Percentiles rank a stretch among this genome's conserved stretches.
Conservation (phyloP, 1,140 invertebrate genomes). For the Drosophila quadrilineata region DNA sequence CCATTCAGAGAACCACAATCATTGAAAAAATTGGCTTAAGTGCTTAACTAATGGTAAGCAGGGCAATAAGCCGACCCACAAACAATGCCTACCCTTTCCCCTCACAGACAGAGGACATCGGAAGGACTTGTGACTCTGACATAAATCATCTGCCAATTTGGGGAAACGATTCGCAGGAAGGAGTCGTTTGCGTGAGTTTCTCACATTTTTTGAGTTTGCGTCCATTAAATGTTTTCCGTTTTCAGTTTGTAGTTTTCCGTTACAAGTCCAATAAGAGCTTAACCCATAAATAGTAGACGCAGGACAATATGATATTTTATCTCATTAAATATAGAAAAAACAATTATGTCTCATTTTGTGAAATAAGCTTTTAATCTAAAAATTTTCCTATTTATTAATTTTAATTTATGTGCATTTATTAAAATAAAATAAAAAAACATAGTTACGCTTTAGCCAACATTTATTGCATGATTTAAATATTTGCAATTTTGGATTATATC, state of each 20-base stretch:
- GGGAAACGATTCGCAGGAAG: neutral
- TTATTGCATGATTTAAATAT: too few relatives aligned
- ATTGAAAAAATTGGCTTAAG: slow-evolving; percentile 64
- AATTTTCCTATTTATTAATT: too few relatives aligned
- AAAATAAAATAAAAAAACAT: too few relatives aligned
- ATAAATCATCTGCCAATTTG: slow-evolving; percentile 26
- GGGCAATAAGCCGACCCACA: slow-evolving; percentile 51
- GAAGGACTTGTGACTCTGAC: slow-evolving; percentile 4
- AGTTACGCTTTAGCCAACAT: too few relatives aligned
- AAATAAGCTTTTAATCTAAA: too few relatives aligned
- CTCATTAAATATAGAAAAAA: too few relatives aligned
- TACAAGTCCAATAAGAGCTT: slow-evolving; percentile 9
- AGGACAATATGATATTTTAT: too few relatives aligned
- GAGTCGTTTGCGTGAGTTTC: slow-evolving; percentile 22
- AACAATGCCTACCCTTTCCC: slow-evolving; percentile 18
- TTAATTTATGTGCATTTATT: too few relatives aligned
- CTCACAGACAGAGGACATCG: neutral
- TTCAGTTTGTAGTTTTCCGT: slow-evolving; percentile 22
- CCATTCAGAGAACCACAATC: slow-evolving; percentile 27
- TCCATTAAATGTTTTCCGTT: slow-evolving; percentile 33
- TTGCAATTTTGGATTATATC: slow-evolving; percentile 16
- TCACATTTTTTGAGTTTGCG: slow-evolving; percentile 21
- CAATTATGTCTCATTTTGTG: too few relatives aligned
- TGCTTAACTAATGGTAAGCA: slow-evolving; percentile 55
- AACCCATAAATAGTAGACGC: slow-evolving; percentile 26